A percentile compares a stretch with the other conserved stretches of the same genome.
These are phyloP conservation scores for Porphyrio hochstetteri DNA, from an alignment of 2,113 vertebrate species.

Conservation along the genomic window DNA sequence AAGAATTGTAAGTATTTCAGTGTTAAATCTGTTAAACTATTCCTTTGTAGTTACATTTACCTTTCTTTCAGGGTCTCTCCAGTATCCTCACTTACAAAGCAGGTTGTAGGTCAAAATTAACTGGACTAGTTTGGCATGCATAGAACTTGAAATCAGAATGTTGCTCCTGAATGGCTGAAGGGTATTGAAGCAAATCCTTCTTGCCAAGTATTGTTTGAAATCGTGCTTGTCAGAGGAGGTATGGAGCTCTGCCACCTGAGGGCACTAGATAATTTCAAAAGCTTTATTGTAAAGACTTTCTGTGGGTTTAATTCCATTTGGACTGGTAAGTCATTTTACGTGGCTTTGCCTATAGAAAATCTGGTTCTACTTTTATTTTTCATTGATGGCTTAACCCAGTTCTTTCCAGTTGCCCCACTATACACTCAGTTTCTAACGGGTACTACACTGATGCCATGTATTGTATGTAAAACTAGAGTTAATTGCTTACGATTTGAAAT, in stretches of 20 bases:
- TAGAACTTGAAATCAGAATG: not conserved
- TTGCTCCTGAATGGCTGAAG: not conserved
- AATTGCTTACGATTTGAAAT: not conserved
- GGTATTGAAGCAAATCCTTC: not conserved
- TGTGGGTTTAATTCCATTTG: not conserved
- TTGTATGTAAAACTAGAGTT: not conserved
- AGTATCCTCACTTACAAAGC: not conserved
- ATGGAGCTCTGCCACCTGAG: not conserved
- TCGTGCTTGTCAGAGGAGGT: not conserved
- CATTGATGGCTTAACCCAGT: not conserved
- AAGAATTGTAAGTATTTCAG: conserved; percentile 86
- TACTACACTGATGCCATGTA: not conserved
- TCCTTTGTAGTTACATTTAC: not conserved
- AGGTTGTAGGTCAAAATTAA: not conserved
- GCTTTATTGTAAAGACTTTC: not conserved
- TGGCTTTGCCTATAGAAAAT: not conserved
- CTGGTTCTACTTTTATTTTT: not conserved
- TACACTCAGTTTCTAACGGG: not conserved
- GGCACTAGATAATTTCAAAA: not conserved
- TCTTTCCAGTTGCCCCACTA: not conserved
- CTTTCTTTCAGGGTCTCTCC: not conserved
- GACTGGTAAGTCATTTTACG: not conserved
- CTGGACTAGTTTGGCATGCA: not conserved
- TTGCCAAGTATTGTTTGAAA: not conserved
- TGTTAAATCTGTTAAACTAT: not conserved